Base-by-base conservation (phyloP, 1,140 invertebrate genomes). In the Gryon sp. region DNA sequence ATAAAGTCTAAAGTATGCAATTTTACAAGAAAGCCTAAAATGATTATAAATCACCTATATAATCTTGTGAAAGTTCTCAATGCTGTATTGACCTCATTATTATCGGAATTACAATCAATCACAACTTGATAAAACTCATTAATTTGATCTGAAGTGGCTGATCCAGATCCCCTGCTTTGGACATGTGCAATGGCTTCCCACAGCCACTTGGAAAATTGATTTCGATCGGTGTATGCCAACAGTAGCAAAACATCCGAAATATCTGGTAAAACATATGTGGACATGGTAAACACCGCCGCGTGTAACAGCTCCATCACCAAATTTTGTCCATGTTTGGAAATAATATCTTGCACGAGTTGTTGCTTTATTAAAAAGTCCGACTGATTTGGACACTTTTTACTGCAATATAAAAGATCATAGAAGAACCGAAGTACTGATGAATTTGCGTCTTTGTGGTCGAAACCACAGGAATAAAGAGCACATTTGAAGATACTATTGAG, bases 401-500 rank as follows among this genome's bases (percentile, higher is more conserved):
- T 92, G 80, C 91, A 91, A 60, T 93, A 91, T 7, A 97, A 86
- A 19, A 97, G 88, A 83, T 97, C 95, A 68, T 91, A 92, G 45
- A 97, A 93, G 86, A 97, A 98, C 90, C 97, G 98, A 94, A 98
- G 97, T n/a, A 99, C 96, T 11, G 96, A 97, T 15, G 93, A 93
- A 90, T 98, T 99, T 2, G 98, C 98, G 79, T 99, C 98, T 84
- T 94, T 93, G 86, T 99, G 98, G 86, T 99, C 97, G 32, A 99
- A 89, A 7, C 92, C 91, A 72, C 93, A 93, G 6, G 96, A 94
- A 75, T 94, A 90, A 20, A 97, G 87, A 15, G 93, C 96, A 87
- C 95, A 97, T 82, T 95, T 92, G 69, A 98, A 87, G 68, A 98
- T 93, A 8, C 92, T 92, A 19, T 91, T 90, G n/a, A n/a, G n/a